phyloP scores from a whole-genome alignment of 2,797 vertebrate genomes.

The Pantherophis alleghaniensis region DNA sequence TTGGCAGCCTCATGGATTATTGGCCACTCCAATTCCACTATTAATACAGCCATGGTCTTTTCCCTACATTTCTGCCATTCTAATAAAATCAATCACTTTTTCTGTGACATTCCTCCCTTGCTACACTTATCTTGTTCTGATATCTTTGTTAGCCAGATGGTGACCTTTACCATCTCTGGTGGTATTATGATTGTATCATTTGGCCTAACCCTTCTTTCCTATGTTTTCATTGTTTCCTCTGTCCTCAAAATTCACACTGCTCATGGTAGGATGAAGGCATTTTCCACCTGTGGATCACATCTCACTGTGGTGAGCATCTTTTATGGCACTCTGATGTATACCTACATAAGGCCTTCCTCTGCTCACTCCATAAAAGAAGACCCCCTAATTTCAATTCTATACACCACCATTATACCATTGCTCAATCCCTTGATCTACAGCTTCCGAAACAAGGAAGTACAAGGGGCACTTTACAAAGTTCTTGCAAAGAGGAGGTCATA shows the following conservation, averaged over 20 bases:
- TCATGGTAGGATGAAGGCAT: not conserved
- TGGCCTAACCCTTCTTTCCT: not conserved
- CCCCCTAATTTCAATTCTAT: not conserved
- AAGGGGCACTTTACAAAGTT: not conserved
- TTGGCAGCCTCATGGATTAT: not conserved
- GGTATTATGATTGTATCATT: not conserved
- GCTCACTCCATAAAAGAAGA: not conserved
- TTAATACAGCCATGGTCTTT: conserved; percentile 7
- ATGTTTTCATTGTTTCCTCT: not conserved
- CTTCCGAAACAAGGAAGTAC: not conserved
- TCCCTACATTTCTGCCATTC: not conserved
- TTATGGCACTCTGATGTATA: not conserved
- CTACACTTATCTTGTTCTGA: conserved; percentile 1
- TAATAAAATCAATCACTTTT: not conserved
- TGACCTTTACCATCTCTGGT: not conserved
- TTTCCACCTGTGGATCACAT: not conserved
- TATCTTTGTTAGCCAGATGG: not conserved
- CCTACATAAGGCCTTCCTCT: not conserved
- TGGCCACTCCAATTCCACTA: not conserved
- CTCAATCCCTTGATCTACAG: not conserved
- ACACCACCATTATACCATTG: not conserved
- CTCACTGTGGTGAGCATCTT: not conserved
- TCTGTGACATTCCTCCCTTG: not conserved
- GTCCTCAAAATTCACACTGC: not conserved
- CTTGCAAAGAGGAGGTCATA: not conserved